These are phyloP conservation scores for Thunnus thynnus DNA, from an alignment of 2,113 vertebrate species.

Conservation along the genomic window DNA sequence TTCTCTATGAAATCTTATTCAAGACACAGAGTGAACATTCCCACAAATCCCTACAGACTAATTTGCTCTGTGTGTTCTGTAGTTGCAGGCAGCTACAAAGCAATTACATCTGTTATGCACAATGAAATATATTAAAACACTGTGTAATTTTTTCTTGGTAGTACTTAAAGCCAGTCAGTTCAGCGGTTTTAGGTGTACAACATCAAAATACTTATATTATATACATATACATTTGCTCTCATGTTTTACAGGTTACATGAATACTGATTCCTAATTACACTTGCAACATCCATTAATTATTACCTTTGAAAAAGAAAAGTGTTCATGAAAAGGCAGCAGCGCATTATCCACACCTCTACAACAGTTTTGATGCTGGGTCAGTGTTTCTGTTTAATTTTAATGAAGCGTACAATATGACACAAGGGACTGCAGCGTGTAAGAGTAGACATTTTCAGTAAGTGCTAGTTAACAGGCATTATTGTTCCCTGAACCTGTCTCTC, in stretches of 20 bases:
- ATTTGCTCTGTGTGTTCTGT: neutral
- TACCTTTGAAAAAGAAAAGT: neutral
- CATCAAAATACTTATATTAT: no score
- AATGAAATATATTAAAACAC: neutral
- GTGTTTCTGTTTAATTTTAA: neutral
- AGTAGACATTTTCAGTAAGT: neutral
- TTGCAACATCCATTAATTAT: neutral
- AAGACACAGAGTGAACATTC: neutral
- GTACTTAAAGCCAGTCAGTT: no score
- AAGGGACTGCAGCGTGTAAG: neutral
- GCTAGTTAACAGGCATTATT: neutral
- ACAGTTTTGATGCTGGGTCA: neutral
- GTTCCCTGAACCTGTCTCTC: constrained; percentile 1
- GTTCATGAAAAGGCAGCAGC: neutral
- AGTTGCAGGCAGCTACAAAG: neutral
- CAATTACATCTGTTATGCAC: neutral
- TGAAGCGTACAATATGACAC: neutral
- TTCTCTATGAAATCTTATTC: neutral
- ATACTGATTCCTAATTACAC: neutral
- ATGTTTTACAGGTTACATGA: no score
- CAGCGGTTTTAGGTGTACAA: no score
- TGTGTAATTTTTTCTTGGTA: no score
- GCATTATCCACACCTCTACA: neutral
- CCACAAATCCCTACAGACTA: neutral
- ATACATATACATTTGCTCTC: no score